Conservation (phyloP, 2,113 vertebrate species). For the Platysternon megacephalum region DNA sequence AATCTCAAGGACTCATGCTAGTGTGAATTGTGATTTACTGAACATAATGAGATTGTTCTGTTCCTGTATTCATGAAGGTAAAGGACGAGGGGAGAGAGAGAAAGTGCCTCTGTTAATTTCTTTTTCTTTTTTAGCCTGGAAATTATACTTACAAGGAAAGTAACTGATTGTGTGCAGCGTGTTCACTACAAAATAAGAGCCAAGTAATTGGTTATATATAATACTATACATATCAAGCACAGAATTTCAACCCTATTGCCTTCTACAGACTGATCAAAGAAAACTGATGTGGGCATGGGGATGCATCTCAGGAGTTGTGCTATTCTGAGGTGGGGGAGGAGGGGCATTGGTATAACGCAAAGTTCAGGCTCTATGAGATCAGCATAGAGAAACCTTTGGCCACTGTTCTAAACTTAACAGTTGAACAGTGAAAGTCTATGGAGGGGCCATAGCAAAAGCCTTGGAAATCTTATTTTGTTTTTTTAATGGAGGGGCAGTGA, state of each 20-base stretch:
- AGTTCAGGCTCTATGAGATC: neutral
- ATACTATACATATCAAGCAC: rapidly evolving
- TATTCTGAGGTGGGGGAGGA: neutral
- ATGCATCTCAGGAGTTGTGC: neutral
- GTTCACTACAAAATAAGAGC: neutral
- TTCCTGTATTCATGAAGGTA: neutral
- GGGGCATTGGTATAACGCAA: rapidly evolving
- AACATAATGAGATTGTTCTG: neutral
- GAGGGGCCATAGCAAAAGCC: neutral
- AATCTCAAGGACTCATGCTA: neutral
- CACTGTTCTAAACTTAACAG: neutral
- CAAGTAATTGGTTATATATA: neutral
- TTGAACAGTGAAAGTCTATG: neutral
- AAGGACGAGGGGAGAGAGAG: neutral
- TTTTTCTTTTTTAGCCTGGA: neutral
- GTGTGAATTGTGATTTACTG: neutral
- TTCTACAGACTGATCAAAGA: neutral
- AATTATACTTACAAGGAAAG: neutral
- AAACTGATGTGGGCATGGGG: neutral
- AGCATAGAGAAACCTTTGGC: neutral
- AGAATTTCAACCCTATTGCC: neutral
- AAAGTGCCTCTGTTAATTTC: neutral
- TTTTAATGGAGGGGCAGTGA: neutral
- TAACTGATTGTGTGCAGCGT: neutral
- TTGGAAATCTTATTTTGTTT: neutral